These are phyloP conservation scores for Melanotaenia parkinsoni DNA, from an alignment of 2,797 vertebrate genomes.

Conservation along the genomic window DNA sequence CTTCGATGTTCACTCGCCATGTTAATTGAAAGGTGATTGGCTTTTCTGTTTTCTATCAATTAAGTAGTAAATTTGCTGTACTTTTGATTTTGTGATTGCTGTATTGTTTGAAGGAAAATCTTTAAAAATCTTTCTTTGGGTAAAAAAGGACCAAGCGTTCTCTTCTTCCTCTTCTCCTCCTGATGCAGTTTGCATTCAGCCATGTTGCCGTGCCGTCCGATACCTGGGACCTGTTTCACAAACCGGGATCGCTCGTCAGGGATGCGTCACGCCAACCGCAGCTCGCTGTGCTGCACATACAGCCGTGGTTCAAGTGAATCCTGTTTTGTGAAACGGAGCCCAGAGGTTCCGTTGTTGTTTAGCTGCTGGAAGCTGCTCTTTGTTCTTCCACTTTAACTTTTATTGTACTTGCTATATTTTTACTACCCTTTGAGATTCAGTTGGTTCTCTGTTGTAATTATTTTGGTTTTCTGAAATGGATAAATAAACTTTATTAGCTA, in stretches of 20 bases:
- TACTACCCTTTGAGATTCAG: conserved; percentile 87
- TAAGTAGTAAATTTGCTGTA: conserved; percentile 62
- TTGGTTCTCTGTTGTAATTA: conserved; percentile 89
- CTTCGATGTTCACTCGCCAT: conserved; percentile 59
- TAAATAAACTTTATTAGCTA: conserved; percentile 92
- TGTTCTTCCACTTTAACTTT: conserved; percentile 74
- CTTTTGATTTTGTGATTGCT: conserved; percentile 72
- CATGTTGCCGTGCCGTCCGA: conserved; percentile 64
- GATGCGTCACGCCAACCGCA: neutral
- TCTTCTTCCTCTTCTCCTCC: conserved; percentile 39
- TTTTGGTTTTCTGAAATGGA: conserved; percentile 86
- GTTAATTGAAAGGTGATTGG: conserved; percentile 44
- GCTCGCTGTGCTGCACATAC: neutral
- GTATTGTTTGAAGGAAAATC: conserved; percentile 59
- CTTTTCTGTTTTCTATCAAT: conserved; percentile 45
- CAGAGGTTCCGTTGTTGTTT: conserved; percentile 72
- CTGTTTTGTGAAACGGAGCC: conserved; percentile 48
- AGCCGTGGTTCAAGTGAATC: conserved; percentile 15
- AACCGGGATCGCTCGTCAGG: conserved; percentile 17
- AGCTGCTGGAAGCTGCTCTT: conserved; percentile 78
- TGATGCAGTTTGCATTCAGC: conserved; percentile 60
- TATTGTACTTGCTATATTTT: conserved; percentile 79
- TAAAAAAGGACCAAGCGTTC: conserved; percentile 84
- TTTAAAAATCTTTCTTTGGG: conserved; percentile 33
- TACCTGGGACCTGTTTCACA: conserved; percentile 51